These are phyloP conservation scores for Takifugu rubripes DNA, from an alignment of 2,797 vertebrate genomes.

Conservation along the genomic window DNA sequence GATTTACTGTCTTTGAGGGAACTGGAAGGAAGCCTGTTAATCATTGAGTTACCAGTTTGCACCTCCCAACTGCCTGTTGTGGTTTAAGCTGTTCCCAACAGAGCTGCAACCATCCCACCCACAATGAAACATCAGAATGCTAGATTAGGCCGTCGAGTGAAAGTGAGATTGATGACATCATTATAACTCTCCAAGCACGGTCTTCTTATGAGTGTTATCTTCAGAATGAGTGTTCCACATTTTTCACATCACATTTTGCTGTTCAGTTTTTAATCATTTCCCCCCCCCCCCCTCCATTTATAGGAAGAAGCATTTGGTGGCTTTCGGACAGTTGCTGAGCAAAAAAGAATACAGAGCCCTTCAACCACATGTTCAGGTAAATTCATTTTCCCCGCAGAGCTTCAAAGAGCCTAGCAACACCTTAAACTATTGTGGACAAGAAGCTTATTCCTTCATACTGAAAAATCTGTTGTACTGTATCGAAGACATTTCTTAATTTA, in stretches of 20 bases:
- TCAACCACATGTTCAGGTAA: conserved; percentile 84
- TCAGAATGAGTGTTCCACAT: conserved; percentile 42
- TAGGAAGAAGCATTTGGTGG: conserved; percentile 95
- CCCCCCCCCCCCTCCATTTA: conserved; percentile 31
- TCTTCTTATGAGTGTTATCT: conserved; percentile 25
- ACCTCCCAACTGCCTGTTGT: conserved; percentile 39
- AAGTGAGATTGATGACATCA: conserved; percentile 40
- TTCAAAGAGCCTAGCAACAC: neutral
- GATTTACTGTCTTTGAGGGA: conserved; percentile 23
- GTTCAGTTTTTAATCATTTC: neutral
- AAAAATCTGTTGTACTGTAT: too few species aligned
- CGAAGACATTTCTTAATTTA: too few species aligned
- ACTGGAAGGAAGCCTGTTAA: conserved; percentile 28
- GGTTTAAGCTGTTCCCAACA: conserved; percentile 30
- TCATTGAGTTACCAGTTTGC: conserved; percentile 39
- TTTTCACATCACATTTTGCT: conserved; percentile 13
- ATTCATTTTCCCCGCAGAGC: neutral
- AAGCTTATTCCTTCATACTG: too few species aligned
- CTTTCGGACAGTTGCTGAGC: conserved; percentile 88
- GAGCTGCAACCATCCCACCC: conserved; percentile 34
- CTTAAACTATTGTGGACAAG: too few species aligned
- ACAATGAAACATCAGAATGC: conserved; percentile 36
- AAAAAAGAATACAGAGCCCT: conserved; percentile 86
- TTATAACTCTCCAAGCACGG: conserved; percentile 14
- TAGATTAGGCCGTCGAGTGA: conserved; percentile 40